A percentile compares a stretch with the other conserved stretches of the same genome.
Evolutionary conservation across 2,113 vertebrate genomes (phyloP).

Genomic region (Bos taurus): ARS-UCD2.0 NC_037348.1:17268001-17268500

Average conservation of each 20-base stretch:
- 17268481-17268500: neutral
- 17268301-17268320: fast-evolving
- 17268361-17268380: neutral
- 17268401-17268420: neutral
- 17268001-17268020: neutral
- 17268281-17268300: neutral
- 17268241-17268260: neutral
- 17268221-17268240: neutral
- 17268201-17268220: neutral
- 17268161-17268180: fast-evolving
- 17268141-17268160: neutral
- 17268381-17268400: neutral
- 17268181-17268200: neutral
- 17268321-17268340: neutral
- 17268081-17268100: neutral
- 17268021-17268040: neutral
- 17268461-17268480: neutral
- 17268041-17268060: neutral
- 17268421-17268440: neutral
- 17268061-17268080: neutral
- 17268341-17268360: neutral
- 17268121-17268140: neutral
- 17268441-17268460: too few species aligned
- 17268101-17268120: neutral
- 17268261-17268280: neutral